Evolutionary conservation across 1,140 invertebrate species (phyloP), one percentile per base, ranked within the genome.

Genomic region (Spodoptera litura): DNA sequence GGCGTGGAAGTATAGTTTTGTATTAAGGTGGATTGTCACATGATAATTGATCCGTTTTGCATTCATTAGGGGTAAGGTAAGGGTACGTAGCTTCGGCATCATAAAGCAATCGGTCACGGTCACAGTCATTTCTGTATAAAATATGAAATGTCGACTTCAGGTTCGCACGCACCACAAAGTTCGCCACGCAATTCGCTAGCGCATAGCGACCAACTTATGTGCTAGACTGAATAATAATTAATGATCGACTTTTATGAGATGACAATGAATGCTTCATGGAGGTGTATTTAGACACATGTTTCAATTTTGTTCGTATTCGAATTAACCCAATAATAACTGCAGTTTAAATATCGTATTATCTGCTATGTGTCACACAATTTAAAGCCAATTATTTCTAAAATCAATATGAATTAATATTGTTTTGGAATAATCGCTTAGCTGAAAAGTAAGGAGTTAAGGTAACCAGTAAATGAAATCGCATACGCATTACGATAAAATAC

Each of bases 171-270:
- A 77, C 1, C 10, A 58, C 52, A 56, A 66, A 77, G 15, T 49
- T 68, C 59, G 74, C 74, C 62, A 77, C 61, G 51, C 62, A 10
- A 77, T 68, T 52, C 58, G 72, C 73, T 55, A 75, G 73, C 59
- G 51, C 73, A 61, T 10, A 20, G 4, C 56, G 4, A 27, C 5
- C 38, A 15, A 61, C 56, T 73, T 44, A 59, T 20, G 8, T 25
- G 20, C 10, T 75, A 62, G 13, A 62, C 11, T 49, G 38, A 66
- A 49, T 49, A n/a, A 6, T 31, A 44, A 10, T 9, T 6, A 44
- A 44, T 44, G 38, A 44, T 44, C 6, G 38, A 44, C 38, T 44
- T 44, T 44, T 44, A 44, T 44, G 38, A 44, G 38, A 44, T 44
- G 38, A 44, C 9, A 0, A 8, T 44, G 38, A 44, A 44, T 44